Conservation (phyloP, 1,140 invertebrate species). For the Macrostomum lignano region DNA sequence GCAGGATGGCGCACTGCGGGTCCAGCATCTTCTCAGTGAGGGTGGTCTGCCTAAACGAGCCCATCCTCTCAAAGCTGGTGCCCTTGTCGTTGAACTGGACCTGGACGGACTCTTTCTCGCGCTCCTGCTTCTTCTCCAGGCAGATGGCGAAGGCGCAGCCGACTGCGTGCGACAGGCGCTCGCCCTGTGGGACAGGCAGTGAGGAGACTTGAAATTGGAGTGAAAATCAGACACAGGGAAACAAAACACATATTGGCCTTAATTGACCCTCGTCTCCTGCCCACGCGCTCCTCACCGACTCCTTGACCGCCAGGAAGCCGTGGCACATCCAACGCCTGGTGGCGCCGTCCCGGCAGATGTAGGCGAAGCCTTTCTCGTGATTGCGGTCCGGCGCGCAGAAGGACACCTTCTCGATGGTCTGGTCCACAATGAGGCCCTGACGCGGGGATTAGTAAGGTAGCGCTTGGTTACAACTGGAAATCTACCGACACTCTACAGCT, state of each 20-base stretch:
- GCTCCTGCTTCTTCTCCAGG: conserved; percentile 74
- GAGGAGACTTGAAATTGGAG: neutral
- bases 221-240: too few relatives aligned
- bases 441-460: too few relatives aligned
- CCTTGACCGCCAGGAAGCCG: conserved; percentile 76
- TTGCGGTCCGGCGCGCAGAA: conserved; percentile 96
- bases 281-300: too few relatives aligned
- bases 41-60: conserved; percentile 46
- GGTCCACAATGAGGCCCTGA: conserved; percentile 97
- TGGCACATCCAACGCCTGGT: conserved; percentile 93
- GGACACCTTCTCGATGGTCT: conserved; percentile 97
- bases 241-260: too few relatives aligned
- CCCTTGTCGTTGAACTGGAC: conserved; percentile 71
- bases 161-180: conserved; percentile 83
- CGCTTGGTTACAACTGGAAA: too few relatives aligned
- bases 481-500: too few relatives aligned
- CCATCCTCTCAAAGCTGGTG: conserved; percentile 66
- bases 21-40: conserved; percentile 41
- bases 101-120: conserved; percentile 54
- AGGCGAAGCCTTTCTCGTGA: conserved; percentile 84
- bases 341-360: conserved; percentile 54
- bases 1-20: conserved; percentile 30
- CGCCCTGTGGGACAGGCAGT: conserved; percentile 38
- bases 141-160: conserved; percentile 96
- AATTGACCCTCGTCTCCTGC: too few relatives aligned